A percentile compares a stretch with the other conserved stretches of the same genome.
phyloP scores from a whole-genome alignment of 1,140 invertebrate species.

The Macrocentrus cingulum region DNA sequence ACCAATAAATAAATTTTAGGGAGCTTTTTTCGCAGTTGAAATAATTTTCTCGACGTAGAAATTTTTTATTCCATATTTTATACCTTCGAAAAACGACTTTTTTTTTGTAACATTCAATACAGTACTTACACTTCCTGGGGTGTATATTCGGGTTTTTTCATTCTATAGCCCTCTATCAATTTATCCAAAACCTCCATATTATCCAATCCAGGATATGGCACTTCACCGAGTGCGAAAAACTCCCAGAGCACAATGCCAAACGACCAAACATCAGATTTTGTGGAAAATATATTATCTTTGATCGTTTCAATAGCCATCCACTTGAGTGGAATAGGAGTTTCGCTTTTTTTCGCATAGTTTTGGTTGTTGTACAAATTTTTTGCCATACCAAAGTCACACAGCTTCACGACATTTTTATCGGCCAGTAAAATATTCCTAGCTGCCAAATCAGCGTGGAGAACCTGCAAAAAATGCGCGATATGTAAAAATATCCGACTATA shows the following conservation, averaged over 20 bases:
- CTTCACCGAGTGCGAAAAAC: slow-evolving; percentile 84
- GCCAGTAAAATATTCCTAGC: slow-evolving; percentile 93
- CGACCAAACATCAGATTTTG: slow-evolving; percentile 90
- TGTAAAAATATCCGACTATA: too few species aligned
- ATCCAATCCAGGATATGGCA: slow-evolving; percentile 84
- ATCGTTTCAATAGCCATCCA: slow-evolving; percentile 85
- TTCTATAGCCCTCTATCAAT: slow-evolving; percentile 80
- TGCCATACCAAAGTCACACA: slow-evolving; percentile 95
- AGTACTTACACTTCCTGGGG: slow-evolving; percentile 70
- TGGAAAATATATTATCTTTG: slow-evolving; percentile 77
- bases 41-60: too few species aligned
- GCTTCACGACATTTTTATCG: slow-evolving; percentile 87
- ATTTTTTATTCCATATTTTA: too few species aligned
- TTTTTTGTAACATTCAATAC: not conserved
- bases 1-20: too few species aligned
- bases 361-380: slow-evolving; percentile 88
- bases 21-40: too few species aligned
- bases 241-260: slow-evolving; percentile 95
- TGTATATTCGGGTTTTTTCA: slow-evolving; percentile 81
- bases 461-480: slow-evolving; percentile 58
- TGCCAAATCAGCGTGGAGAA: slow-evolving; percentile 92
- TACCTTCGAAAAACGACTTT: too few species aligned
- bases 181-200: slow-evolving; percentile 73
- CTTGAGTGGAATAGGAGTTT: slow-evolving; percentile 77
- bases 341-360: slow-evolving; percentile 90